Evolutionary conservation across 2,797 vertebrate species (phyloP), one percentile per base, ranked within the genome.

Genomic region (Acrossocheilus wenchowensis): DNA sequence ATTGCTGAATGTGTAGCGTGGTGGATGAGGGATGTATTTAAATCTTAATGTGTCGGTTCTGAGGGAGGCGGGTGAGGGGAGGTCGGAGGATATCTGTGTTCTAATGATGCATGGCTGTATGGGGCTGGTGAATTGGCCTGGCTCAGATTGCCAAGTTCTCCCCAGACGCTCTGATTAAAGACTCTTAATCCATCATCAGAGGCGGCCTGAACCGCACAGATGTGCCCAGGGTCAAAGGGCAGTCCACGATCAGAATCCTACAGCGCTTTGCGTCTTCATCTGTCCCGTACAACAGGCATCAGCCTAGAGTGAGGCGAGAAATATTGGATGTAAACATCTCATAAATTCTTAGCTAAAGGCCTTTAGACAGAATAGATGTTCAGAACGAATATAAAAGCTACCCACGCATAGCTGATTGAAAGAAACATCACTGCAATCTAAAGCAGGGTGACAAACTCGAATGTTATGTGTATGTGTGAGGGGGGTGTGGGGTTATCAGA

Each of bases 111-210:
- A 86, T 81, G 69, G 54, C 54, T 86, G 54, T 54, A 85, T 82
- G 79, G 41, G 68, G 43, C 73, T 69, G 71, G 72, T 80, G 52
- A 85, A 89, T 91, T 86, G 41, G 89, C 88, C 90, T 86, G 81
- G 83, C 88, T 90, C 89, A 88, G 83, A 75, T 86, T 83, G 85
- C 86, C 69, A 78, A 78, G 73, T 78, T 81, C 78, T 72, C 78
- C 78, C 60, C 23, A 72, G 80, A 77, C 81, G 52, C 79, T 84
- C 79, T 88, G 87, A 90, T 90, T 90, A 91, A 90, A 89, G 84
- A 79, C 80, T 73, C 87, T 86, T 88, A 89, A 89, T 90, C 89
- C 90, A 90, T 90, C 86, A 90, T 82, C 88, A 82, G 45, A 87
- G 85, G 80, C 79, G 60, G 78, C 68, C 84, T 62, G 86, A 89